Percentiles rank a stretch among this genome's conserved stretches.
Evolutionary conservation across 2,113 vertebrate genomes (phyloP).

Genomic region (Chloropsis hardwickii): DNA sequence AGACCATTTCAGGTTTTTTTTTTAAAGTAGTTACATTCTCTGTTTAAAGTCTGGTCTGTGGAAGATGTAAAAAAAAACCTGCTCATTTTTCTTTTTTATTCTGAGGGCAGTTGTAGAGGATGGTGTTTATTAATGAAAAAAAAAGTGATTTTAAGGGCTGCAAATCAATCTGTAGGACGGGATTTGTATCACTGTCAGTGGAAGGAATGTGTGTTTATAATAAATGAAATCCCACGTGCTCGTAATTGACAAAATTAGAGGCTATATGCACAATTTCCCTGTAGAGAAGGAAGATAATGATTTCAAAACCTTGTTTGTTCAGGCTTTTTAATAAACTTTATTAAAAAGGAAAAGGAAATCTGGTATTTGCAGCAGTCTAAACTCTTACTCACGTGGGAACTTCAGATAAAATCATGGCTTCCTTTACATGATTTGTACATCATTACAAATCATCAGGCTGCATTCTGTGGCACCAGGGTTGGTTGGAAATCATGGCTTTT

Average conservation of each 20-base stretch:
- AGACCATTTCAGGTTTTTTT: not conserved
- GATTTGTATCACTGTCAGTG: slow-evolving; percentile 13
- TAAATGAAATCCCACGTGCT: slow-evolving; percentile 41
- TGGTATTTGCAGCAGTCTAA: not conserved
- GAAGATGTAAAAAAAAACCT: not conserved
- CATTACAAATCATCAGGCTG: not conserved
- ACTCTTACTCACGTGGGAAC: not conserved
- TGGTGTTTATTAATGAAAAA: not conserved
- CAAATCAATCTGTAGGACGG: not conserved
- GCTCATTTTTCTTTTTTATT: not conserved
- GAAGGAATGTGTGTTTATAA: slow-evolving; percentile 41
- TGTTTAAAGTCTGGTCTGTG: not conserved
- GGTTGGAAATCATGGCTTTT: not conserved
- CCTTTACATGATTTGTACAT: slow-evolving; percentile 25
- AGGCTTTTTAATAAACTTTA: slow-evolving; percentile 40
- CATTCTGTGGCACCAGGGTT: not conserved
- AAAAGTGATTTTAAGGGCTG: not conserved
- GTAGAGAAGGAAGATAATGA: slow-evolving; percentile 44
- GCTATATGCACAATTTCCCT: slow-evolving; percentile 49
- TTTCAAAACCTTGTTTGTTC: slow-evolving; percentile 54
- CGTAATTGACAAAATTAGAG: slow-evolving; percentile 49
- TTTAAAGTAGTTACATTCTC: not conserved
- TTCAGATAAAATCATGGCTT: slow-evolving; percentile 44
- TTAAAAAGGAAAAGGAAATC: slow-evolving; percentile 60
- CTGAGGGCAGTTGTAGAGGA: not conserved